Evolutionary conservation across 2,113 vertebrate genomes (phyloP).

Genomic region (Lepus timidus): DNA sequence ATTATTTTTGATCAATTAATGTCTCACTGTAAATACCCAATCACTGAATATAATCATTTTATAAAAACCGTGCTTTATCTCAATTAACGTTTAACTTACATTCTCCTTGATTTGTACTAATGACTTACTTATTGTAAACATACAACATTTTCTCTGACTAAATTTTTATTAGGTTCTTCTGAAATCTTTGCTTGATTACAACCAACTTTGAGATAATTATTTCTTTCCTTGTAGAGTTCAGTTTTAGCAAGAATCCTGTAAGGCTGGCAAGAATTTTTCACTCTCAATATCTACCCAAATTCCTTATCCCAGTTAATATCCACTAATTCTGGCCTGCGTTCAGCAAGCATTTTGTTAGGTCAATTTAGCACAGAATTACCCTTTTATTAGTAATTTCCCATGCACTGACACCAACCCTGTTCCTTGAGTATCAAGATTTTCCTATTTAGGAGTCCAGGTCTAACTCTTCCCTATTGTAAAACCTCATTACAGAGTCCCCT

Average conservation of each 20-base stretch:
- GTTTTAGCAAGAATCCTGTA: not conserved
- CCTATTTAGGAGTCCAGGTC: not conserved
- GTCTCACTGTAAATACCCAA: not conserved
- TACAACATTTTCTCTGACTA: not conserved
- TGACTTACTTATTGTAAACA: not conserved
- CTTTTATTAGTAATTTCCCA: not conserved
- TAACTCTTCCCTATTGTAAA: not conserved
- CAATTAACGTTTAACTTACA: not conserved
- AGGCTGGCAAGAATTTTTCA: not conserved
- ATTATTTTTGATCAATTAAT: not conserved
- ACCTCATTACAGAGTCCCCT: not conserved
- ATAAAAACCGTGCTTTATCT: not conserved
- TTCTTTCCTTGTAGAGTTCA: not conserved
- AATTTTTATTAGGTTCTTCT: not conserved
- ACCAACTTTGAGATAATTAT: not conserved
- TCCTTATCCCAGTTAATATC: not conserved
- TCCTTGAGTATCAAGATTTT: not conserved
- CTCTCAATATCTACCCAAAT: too few relatives aligned
- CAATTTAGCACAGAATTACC: not conserved
- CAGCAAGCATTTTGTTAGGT: not conserved
- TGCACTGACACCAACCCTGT: not conserved
- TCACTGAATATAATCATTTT: slow-evolving; percentile 30
- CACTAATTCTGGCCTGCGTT: not conserved
- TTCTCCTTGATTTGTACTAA: not conserved
- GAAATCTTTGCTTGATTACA: not conserved